Base-by-base conservation (phyloP, 2,888 invertebrate species). In the Uloborus plumipes region DNA sequence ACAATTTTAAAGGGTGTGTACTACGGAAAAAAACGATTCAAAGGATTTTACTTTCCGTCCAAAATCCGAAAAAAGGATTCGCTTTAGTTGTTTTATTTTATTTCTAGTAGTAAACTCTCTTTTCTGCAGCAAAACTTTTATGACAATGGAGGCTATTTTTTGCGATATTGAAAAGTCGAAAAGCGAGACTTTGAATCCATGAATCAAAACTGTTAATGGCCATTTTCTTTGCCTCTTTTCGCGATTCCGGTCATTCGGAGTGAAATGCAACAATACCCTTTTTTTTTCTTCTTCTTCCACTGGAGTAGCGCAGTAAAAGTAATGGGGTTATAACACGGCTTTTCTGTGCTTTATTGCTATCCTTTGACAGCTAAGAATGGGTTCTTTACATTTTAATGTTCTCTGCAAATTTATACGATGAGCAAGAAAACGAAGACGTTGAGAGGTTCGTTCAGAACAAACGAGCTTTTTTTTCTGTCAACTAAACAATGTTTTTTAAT, bases 1-100 rank as follows among this genome's bases (percentile, higher is more conserved):
- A 66, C 16, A 20, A 55, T 74, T 74, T 74, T 55, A 74, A 49
- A 66, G 66, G 74, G 66, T 66, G 74, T 74, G 58, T 66, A 74
- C 58, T 55, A 66, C 16, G 66, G 58, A 49, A 74, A 55, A n/a
- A 65, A 73, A 66, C 66, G 74, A 74, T 74, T 74, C 74, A 74
- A 74, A 74, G 66, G 74, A 74, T 74, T 74, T 74, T 66, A 65
- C 66, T 74, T 51, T 74, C 58, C 26, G 22, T 71, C 22, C 49
- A 66, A 66, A 66, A 65, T 73, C 64, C 53, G 11, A 39, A 47
- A 47, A n/a, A 20, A 51, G 50, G 7, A 39, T 39, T 53, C 22
- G 58, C 58, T 58, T 31, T 31, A 9, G 11, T 26, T 55, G 18
- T 55, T 71, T 71, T 61, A 61, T 71, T 51, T 58, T 59, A 49